These are phyloP conservation scores for Cathartes aura DNA, from an alignment of 2,113 vertebrate genomes.

Conservation along the genomic window DNA sequence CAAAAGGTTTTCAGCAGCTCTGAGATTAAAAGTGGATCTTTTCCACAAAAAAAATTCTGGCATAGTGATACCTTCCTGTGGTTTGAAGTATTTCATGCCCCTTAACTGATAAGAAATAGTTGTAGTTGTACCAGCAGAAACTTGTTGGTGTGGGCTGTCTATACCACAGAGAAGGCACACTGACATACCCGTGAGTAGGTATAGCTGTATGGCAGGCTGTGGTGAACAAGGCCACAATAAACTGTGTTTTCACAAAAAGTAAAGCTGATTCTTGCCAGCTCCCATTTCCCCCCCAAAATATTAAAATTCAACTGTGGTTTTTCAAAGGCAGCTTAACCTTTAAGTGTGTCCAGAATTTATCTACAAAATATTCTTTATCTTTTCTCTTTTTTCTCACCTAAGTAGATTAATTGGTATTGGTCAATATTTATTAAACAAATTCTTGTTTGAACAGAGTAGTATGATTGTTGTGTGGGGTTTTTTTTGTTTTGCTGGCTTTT, in stretches of 20 bases:
- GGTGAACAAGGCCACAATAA: not conserved
- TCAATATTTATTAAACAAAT: not conserved
- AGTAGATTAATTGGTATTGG: not conserved
- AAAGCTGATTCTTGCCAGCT: not conserved
- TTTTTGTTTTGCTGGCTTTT: not conserved
- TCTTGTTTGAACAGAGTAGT: not conserved
- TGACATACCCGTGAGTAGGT: accelerated
- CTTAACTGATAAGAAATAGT: not conserved
- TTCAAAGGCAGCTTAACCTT: not conserved
- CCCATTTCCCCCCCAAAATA: not conserved
- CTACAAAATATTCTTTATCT: too few relatives aligned
- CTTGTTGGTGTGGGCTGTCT: not conserved
- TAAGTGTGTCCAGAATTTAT: too few relatives aligned
- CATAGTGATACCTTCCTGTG: not conserved
- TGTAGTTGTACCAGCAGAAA: not conserved
- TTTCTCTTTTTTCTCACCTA: not conserved
- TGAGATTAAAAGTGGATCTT: not conserved
- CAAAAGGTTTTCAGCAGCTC: not conserved
- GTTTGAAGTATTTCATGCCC: not conserved
- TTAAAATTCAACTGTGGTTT: not conserved
- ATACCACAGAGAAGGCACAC: accelerated
- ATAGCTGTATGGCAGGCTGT: not conserved
- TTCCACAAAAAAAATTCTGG: not conserved
- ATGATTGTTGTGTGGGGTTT: too few relatives aligned
- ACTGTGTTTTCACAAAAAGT: not conserved